Base-by-base conservation (phyloP, 2,113 vertebrate genomes). In the Aleadryas rufinucha region DNA sequence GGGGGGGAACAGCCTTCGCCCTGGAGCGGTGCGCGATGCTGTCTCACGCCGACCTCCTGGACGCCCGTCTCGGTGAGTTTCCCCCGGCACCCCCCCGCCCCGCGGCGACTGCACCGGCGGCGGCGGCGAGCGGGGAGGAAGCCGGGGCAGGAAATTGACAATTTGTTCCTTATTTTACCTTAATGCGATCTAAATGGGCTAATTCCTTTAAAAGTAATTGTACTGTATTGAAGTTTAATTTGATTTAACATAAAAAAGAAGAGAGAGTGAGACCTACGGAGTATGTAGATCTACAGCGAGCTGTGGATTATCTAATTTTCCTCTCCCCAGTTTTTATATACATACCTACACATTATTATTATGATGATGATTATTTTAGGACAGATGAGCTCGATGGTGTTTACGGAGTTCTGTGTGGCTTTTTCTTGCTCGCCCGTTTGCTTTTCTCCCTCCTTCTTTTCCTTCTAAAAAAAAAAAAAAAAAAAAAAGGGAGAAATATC, bases 11-110 rank as follows among this genome's bases (percentile, higher is more conserved):
- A 97, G 97, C 96, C 98, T 98, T 99, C 98, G 94, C 98, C 98
- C 99, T 99, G 99, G 99, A 99, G 98, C 99, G 99, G 98, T 99
- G 99, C 98, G 98, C 98, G 87, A 99, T 99, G 99, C 98, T 99
- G 94, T 99, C 99, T 98, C 99, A 99, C 95, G 99, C 99, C 98
- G 99, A 99, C 98, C 99, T 99, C 98, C 99, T 99, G 99, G 99
- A 99, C 98, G 99, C 99, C 98, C 99, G 99, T 98, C 99, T 99
- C 98, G 99, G 99, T 99, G 99, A 99, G 99, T 99, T 98, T 94
- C 86, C 95, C 70, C 74, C 87, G 16, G 72, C 59, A 81, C 78
- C 89, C 83, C 92, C 91, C 92, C 88, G 68, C 95, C 81, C 74
- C 72, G 54, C 68, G 84, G 87, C 71, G 49, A 82, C 89, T 93